Evolutionary conservation across 92 coral and sea anemone species (phyloP).

Genomic region (Plumapathes pennacea): DNA sequence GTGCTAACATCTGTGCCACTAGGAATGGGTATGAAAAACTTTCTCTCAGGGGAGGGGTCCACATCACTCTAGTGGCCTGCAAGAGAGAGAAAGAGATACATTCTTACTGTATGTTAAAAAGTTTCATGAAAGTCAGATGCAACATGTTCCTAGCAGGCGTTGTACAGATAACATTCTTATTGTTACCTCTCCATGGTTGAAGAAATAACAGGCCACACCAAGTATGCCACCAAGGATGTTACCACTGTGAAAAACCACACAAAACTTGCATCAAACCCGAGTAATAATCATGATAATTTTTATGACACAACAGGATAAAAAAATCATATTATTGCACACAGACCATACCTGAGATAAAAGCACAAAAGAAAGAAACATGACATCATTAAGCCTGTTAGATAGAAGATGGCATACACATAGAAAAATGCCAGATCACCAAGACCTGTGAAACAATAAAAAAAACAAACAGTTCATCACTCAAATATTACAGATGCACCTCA

Average conservation of each 20-base stretch:
- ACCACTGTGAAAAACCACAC: slow-evolving; percentile 57
- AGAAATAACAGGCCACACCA: slow-evolving; percentile 85
- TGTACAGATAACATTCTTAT: too few species aligned
- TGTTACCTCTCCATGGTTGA: slow-evolving; percentile 96
- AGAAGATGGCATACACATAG: slow-evolving; percentile 90
- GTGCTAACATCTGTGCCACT: slow-evolving; percentile 80
- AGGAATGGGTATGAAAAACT: slow-evolving; percentile 97
- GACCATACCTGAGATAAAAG: slow-evolving; percentile 83
- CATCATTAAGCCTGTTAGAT: slow-evolving; percentile 90
- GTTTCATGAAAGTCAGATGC: background rate
- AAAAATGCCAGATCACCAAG: slow-evolving; percentile 91
- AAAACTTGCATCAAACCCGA: background rate
- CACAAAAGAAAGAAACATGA: slow-evolving; percentile 91
- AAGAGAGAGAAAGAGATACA: background rate
- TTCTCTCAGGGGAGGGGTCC: slow-evolving; percentile 98
- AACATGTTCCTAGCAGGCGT: background rate
- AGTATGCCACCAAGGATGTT: slow-evolving; percentile 92
- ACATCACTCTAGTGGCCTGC: slow-evolving; percentile 96
- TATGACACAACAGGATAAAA: background rate
- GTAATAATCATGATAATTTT: background rate
- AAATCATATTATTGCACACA: background rate
- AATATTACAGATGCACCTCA: too few species aligned
- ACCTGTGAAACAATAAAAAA: slow-evolving; percentile 39
- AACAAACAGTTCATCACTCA: too few species aligned
- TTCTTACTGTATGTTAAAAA: background rate